Evolutionary conservation across 2,797 vertebrate species (phyloP), one percentile per base, ranked within the genome.

Genomic region (Eulemur coronatus): DNA sequence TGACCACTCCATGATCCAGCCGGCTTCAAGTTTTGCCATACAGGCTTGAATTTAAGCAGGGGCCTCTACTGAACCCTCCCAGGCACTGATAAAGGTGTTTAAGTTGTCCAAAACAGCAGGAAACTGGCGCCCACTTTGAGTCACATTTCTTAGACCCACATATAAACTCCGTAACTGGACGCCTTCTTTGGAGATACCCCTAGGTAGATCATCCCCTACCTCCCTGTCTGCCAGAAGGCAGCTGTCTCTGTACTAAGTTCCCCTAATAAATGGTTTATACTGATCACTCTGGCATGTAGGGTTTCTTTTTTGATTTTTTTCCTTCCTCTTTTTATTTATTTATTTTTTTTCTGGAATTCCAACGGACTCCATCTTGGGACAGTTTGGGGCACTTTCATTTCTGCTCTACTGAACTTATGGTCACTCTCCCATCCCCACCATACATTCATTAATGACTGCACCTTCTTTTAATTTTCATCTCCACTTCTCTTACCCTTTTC

Each of bases 301-400:
- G 61, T 65, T 65, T n/a, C 30, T 59, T 26, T 57, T 33, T 33
- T 63, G 13, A 33, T 33, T 63, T 61, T 61, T 52, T 52, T 52
- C 20, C 17, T 18, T 52, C 17, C 50, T 18, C 6, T 7, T 52
- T 52, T 52, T 17, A 5, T 48, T 55, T 13, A 12, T 41, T 41
- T 41, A 41, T 41, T 50, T 14, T 28, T 14, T 76, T 15, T 67
- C 69, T n/a, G 41, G 75, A 55, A 69, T 69, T 10, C 5, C 5
- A 8, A n/a, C 4, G 10, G 2, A 20, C 22, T 22, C 2, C 5
- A 22, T n/a, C 22, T 43, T 8, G 41, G 15, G 14, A n/a, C 12
- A 55, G 8, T 43, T 26, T 55, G 5, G 35, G 20, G 20, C 11
- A 69, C 4, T 69, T 79, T 63, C 33, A 7, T 84, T 9, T 63